Conservation (phyloP, 2,797 vertebrate species). For the Galagoides demidoff region DNA sequence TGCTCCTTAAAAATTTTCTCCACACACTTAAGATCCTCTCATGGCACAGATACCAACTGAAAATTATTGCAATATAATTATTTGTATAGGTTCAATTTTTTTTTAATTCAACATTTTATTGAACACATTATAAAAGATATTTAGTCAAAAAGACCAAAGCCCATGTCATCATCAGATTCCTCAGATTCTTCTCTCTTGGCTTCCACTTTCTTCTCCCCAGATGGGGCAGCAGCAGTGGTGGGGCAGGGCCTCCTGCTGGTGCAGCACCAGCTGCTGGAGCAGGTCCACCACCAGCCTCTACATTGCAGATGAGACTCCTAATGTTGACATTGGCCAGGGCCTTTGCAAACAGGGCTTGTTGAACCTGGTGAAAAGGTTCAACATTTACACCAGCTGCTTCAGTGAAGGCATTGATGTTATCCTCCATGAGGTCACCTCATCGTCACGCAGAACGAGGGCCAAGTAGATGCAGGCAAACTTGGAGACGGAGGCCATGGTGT, state of each 20-base stretch:
- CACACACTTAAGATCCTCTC: too few relatives aligned
- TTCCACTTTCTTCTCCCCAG: not conserved
- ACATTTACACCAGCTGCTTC: not conserved
- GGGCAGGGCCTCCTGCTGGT: not conserved
- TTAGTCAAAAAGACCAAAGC: too few relatives aligned
- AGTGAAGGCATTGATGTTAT: not conserved
- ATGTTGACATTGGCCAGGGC: not conserved
- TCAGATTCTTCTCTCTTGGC: not conserved
- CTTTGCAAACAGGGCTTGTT: not conserved
- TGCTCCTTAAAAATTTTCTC: too few relatives aligned
- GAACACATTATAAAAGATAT: too few relatives aligned
- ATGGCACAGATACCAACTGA: too few relatives aligned
- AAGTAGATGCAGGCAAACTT: not conserved
- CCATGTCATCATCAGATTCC: not conserved
- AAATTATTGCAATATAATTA: not conserved
- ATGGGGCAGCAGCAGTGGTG: not conserved
- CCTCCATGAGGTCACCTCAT: not conserved
- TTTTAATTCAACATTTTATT: too few relatives aligned
- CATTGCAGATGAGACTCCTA: not conserved
- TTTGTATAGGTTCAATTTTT: too few relatives aligned
- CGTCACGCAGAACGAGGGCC: not conserved
- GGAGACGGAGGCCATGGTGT: not conserved
- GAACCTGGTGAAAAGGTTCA: not conserved
- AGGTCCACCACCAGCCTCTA: not conserved
- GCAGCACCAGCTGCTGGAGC: not conserved